These are phyloP conservation scores for Pseudotriccus pelzelni DNA, from an alignment of 2,797 vertebrate species.

Conservation along the genomic window DNA sequence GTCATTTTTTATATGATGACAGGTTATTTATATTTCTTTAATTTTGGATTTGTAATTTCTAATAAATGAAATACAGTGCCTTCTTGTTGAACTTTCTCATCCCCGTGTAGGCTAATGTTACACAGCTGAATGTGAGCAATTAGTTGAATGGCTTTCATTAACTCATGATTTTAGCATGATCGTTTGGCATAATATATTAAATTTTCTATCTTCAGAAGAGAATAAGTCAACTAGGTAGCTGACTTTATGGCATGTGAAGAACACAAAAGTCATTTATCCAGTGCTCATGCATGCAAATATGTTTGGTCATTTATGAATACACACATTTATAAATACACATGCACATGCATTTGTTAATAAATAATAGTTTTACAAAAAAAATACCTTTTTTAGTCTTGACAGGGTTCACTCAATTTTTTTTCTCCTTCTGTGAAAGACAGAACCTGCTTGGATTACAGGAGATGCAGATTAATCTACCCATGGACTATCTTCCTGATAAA, in stretches of 20 bases:
- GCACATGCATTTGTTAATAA: neutral
- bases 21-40: neutral
- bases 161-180: neutral
- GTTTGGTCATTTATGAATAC: rapidly evolving
- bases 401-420: neutral
- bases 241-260: neutral
- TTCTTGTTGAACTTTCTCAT: neutral
- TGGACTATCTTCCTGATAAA: neutral
- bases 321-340: rapidly evolving
- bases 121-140: neutral
- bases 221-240: neutral
- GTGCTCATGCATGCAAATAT: rapidly evolving
- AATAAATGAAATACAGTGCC: neutral
- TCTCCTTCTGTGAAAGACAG: neutral
- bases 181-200: neutral
- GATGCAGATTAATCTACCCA: neutral
- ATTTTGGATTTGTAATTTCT: neutral
- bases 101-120: neutral
- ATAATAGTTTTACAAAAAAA: neutral
- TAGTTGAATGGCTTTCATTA: slow-evolving; percentile 15
- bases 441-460: neutral
- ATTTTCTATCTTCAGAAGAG: slow-evolving; percentile 8
- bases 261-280: slow-evolving; percentile 18
- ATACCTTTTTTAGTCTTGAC: neutral
- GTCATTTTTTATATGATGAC: neutral